Evolutionary conservation across 2,888 invertebrate species (phyloP).

Genomic region (Cryptocephalus primarius): DNA sequence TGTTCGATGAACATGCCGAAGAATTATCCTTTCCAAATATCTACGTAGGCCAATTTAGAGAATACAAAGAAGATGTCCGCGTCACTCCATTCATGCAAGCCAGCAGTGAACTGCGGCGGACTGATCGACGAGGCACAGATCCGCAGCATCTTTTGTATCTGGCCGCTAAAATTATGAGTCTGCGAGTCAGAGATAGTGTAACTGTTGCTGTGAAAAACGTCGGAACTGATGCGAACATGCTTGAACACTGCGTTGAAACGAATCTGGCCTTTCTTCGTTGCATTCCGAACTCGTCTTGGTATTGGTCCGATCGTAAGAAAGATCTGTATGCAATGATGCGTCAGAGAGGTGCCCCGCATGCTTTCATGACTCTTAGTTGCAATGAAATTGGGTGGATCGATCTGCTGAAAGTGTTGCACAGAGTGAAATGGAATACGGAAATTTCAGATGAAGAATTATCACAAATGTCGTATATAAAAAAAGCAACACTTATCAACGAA

Average conservation of each 20-base stretch:
- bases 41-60: conserved; percentile 2
- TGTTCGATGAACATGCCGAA: conserved; percentile 3
- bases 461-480: not conserved
- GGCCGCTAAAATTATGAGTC: conserved; percentile 1
- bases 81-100: conserved; percentile 2
- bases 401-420: not conserved
- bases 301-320: conserved; percentile 4
- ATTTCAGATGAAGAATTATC: not conserved
- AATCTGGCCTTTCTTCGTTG: conserved; percentile 3
- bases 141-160: conserved; percentile 1
- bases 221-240: not conserved
- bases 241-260: conserved; percentile 2
- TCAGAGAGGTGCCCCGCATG: not conserved
- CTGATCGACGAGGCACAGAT: conserved; percentile 2
- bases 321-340: not conserved
- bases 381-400: not conserved
- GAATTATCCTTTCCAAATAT: conserved; percentile 3
- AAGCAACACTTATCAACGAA: not conserved
- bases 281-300: conserved; percentile 3
- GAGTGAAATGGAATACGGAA: not conserved
- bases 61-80: conserved; percentile 2
- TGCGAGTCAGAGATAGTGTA: not conserved
- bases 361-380: not conserved
- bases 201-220: not conserved
- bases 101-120: conserved; percentile 1